Evolutionary conservation across 2,888 invertebrate species (phyloP).

Genomic region (Bugula neritina): DNA sequence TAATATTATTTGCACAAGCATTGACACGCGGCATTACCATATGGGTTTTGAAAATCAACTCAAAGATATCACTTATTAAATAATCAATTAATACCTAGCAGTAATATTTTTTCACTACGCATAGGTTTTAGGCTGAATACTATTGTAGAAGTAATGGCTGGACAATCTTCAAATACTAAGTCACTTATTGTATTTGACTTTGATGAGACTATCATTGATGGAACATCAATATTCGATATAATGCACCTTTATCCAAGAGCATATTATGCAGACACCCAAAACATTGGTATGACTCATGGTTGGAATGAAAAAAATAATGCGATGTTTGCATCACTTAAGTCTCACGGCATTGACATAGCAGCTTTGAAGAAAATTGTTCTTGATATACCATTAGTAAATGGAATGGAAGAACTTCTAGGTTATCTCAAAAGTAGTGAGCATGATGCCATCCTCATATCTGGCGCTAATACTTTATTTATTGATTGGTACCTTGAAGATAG

Average conservation of each 20-base stretch:
- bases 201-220: constrained; percentile 71
- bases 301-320: background rate
- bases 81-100: too few species aligned
- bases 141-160: background rate
- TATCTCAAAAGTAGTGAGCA: constrained; percentile 43
- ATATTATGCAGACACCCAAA: constrained; percentile 65
- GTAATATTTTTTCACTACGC: too few species aligned
- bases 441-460: constrained; percentile 69
- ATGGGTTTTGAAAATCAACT: too few species aligned
- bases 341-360: constrained; percentile 56
- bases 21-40: too few species aligned
- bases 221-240: constrained; percentile 67
- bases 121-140: too few species aligned
- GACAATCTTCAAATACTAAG: constrained; percentile 26
- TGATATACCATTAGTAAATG: constrained; percentile 60
- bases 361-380: constrained; percentile 59
- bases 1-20: too few species aligned
- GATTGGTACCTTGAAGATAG: constrained; percentile 60
- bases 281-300: constrained; percentile 63
- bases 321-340: constrained; percentile 61
- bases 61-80: too few species aligned
- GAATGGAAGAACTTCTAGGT: constrained; percentile 61
- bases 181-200: constrained; percentile 69
- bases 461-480: constrained; percentile 71
- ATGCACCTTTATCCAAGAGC: constrained; percentile 59